Conservation (phyloP, 2,113 vertebrate genomes). For the Hippocampus guttulatus region DNA sequence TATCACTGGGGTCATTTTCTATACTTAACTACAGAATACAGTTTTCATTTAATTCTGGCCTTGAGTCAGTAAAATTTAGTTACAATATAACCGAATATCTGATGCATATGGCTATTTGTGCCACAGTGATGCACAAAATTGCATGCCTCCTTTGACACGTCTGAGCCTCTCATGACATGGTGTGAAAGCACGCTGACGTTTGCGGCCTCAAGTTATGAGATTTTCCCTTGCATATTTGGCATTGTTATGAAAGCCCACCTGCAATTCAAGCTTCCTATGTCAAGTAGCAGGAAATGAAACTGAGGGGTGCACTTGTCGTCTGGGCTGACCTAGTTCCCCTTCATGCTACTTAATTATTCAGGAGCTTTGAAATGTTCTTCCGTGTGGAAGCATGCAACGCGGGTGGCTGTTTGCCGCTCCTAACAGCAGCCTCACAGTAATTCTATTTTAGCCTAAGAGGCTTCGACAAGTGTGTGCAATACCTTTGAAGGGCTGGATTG, state of each 20-base stretch:
- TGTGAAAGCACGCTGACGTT: slow-evolving; percentile 13
- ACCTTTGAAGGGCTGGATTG: background rate
- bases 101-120: background rate
- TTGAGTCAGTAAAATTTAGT: background rate
- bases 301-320: slow-evolving; percentile 42
- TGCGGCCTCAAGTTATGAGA: slow-evolving; percentile 16
- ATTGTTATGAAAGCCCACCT: slow-evolving; percentile 32
- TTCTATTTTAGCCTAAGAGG: slow-evolving; percentile 41
- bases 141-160: slow-evolving; percentile 2
- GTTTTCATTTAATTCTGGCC: too few species aligned
- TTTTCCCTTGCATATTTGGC: slow-evolving; percentile 10
- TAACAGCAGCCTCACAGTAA: slow-evolving; percentile 34
- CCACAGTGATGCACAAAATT: background rate
- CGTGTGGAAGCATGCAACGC: slow-evolving; percentile 51
- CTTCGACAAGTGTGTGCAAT: slow-evolving; percentile 9
- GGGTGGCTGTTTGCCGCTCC: slow-evolving; percentile 37
- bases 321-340: slow-evolving; percentile 57
- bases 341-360: slow-evolving; percentile 65
- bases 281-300: slow-evolving; percentile 46
- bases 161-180: slow-evolving; percentile 6
- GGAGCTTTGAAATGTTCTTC: slow-evolving; percentile 57
- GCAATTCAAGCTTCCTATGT: slow-evolving; percentile 40
- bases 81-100: background rate
- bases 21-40: background rate
- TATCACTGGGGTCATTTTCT: background rate